phyloP scores from a whole-genome alignment of 2,113 vertebrate genomes.

The Leucosticte australis region DNA sequence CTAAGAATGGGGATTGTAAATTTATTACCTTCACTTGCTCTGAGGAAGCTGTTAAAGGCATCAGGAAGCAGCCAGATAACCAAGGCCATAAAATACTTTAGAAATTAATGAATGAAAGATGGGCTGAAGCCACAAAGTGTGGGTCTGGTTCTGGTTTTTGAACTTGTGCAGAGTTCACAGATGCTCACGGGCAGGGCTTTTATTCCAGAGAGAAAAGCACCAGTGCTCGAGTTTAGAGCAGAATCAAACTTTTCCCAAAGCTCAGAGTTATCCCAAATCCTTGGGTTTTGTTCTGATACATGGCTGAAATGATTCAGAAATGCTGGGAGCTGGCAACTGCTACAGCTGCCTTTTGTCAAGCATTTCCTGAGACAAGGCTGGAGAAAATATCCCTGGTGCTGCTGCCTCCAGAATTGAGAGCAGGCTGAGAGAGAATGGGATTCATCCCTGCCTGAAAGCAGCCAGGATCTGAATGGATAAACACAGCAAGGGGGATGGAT shows the following conservation, averaged over 20 bases:
- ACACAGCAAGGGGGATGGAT: not conserved
- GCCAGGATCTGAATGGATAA: not conserved
- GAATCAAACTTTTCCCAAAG: not conserved
- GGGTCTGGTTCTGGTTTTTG: slow-evolving; percentile 48
- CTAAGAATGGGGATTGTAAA: not conserved
- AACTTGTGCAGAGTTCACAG: slow-evolving; percentile 53
- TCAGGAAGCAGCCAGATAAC: slow-evolving; percentile 68
- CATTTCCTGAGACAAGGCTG: not conserved
- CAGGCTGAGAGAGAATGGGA: not conserved
- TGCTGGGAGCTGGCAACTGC: not conserved
- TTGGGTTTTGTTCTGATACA: not conserved
- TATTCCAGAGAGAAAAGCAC: not conserved
- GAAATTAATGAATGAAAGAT: slow-evolving; percentile 68
- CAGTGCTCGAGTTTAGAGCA: not conserved
- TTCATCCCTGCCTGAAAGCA: not conserved
- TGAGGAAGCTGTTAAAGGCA: slow-evolving; percentile 69
- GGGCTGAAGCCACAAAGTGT: slow-evolving; percentile 50
- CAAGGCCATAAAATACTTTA: slow-evolving; percentile 56
- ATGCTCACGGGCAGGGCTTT: not conserved
- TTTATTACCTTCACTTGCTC: slow-evolving; percentile 58
- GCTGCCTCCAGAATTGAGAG: not conserved
- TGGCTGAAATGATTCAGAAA: not conserved
- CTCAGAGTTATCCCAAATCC: not conserved
- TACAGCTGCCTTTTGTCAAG: not conserved
- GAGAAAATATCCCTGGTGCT: not conserved